These are phyloP conservation scores for Proteles cristata DNA, from an alignment of 2,113 vertebrate species.

Conservation along the genomic window DNA sequence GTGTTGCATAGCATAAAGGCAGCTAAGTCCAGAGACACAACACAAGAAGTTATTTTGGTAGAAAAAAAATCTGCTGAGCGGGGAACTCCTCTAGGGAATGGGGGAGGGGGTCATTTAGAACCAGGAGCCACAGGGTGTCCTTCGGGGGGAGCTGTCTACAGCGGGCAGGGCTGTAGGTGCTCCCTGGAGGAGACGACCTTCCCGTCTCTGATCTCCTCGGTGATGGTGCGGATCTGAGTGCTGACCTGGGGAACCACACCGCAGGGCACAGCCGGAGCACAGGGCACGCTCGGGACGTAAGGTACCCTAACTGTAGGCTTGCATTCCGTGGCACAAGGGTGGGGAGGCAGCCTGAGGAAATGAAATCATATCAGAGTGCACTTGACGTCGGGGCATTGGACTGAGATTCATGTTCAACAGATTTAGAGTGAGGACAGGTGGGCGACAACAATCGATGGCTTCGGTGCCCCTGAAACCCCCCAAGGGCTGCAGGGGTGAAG, in stretches of 20 bases:
- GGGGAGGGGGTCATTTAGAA: not conserved
- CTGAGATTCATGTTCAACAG: not conserved
- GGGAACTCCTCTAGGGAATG: not conserved
- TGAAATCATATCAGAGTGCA: not conserved
- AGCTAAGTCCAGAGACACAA: slow-evolving; percentile 51
- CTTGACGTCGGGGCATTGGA: not conserved
- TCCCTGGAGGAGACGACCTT: slow-evolving; percentile 79
- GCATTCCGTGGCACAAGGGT: slow-evolving; percentile 66
- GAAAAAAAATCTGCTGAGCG: slow-evolving; percentile 63
- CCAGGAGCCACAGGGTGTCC: not conserved
- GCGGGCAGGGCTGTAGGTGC: slow-evolving; percentile 35
- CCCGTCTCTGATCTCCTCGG: slow-evolving; percentile 79
- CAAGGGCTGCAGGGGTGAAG: not conserved
- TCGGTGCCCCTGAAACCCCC: not conserved
- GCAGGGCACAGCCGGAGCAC: not conserved
- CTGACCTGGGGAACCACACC: slow-evolving; percentile 23
- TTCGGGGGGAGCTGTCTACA: not conserved
- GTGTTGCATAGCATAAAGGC: slow-evolving; percentile 34
- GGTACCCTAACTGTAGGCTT: not conserved
- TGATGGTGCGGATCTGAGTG: slow-evolving; percentile 76
- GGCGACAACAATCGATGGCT: not conserved
- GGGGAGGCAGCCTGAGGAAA: slow-evolving; percentile 71
- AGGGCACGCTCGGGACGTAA: not conserved
- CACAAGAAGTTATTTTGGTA: slow-evolving; percentile 4
- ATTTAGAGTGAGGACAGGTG: too few species aligned